These are phyloP conservation scores for Hemicrepidius hirtus DNA, from an alignment of 2,888 invertebrate genomes.

Conservation along the genomic window DNA sequence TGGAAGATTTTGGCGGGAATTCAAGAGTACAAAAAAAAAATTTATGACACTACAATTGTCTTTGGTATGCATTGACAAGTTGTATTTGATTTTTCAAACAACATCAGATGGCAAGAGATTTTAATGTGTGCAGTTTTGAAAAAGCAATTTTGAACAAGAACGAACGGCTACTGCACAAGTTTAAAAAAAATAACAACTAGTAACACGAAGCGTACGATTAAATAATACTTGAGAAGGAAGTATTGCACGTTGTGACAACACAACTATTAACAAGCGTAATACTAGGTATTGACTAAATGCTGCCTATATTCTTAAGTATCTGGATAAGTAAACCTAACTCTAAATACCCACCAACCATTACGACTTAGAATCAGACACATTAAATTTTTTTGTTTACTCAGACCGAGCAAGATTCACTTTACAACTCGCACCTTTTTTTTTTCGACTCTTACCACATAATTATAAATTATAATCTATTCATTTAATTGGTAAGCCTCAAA, in stretches of 20 bases:
- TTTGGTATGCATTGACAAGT: constrained; percentile 70
- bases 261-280: constrained; percentile 65
- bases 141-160: constrained; percentile 38
- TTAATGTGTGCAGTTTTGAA: constrained; percentile 59
- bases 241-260: constrained; percentile 70
- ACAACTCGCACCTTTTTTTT: constrained; percentile 15
- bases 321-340: constrained; percentile 61
- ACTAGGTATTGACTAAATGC: constrained; percentile 71
- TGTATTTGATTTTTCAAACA: constrained; percentile 56
- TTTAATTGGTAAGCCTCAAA: constrained; percentile 36
- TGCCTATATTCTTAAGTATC: constrained; percentile 69
- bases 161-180: constrained; percentile 56
- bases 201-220: constrained; percentile 64
- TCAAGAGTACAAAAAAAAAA: constrained; percentile 53
- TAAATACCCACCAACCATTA: constrained; percentile 60
- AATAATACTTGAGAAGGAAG: constrained; percentile 69
- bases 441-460: constrained; percentile 19
- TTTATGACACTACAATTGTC: constrained; percentile 70
- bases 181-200: constrained; percentile 61
- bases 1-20: constrained; percentile 72
- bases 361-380: constrained; percentile 68
- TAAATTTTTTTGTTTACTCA: constrained; percentile 54
- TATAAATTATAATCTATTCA: constrained; percentile 11
- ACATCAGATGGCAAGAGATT: constrained; percentile 59
- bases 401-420: constrained; percentile 43